These are phyloP conservation scores for Chascanopsetta lugubris DNA, from an alignment of 2,113 vertebrate species.

Conservation along the genomic window DNA sequence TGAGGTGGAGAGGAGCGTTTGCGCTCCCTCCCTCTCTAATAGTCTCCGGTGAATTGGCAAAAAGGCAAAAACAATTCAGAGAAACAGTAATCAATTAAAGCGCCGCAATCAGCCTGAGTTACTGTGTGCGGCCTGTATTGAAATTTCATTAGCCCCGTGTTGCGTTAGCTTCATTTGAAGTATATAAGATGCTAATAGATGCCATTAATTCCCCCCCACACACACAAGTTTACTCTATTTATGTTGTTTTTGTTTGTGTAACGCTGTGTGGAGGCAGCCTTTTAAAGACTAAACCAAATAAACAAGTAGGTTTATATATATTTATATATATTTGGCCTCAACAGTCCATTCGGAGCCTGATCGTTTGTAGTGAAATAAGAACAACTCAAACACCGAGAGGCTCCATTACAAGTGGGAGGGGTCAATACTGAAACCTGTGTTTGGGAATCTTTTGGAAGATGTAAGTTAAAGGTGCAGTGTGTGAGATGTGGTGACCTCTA, in stretches of 20 bases:
- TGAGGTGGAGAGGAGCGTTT: background rate
- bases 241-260: background rate
- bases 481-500: too few relatives aligned
- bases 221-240: background rate
- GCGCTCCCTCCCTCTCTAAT: background rate
- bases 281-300: background rate
- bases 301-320: background rate
- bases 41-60: background rate
- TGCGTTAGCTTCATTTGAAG: slow-evolving; percentile 18
- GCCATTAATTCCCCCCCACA: background rate
- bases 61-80: slow-evolving; percentile 13
- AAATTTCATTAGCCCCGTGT: slow-evolving; percentile 8
- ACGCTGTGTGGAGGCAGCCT: slow-evolving; percentile 5
- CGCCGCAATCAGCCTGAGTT: background rate
- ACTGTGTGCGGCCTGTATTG: slow-evolving; percentile 11
- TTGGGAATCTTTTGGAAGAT: background rate
- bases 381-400: background rate
- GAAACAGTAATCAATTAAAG: background rate
- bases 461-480: too few relatives aligned
- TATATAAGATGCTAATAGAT: slow-evolving; percentile 19
- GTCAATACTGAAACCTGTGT: slow-evolving; percentile 11
- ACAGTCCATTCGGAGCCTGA: background rate
- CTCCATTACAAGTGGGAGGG: slow-evolving; percentile 3
- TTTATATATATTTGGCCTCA: too few relatives aligned
- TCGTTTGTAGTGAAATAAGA: background rate